These are phyloP conservation scores for Pegoplata infirma DNA, from an alignment of 2,888 invertebrate genomes.

Conservation along the genomic window DNA sequence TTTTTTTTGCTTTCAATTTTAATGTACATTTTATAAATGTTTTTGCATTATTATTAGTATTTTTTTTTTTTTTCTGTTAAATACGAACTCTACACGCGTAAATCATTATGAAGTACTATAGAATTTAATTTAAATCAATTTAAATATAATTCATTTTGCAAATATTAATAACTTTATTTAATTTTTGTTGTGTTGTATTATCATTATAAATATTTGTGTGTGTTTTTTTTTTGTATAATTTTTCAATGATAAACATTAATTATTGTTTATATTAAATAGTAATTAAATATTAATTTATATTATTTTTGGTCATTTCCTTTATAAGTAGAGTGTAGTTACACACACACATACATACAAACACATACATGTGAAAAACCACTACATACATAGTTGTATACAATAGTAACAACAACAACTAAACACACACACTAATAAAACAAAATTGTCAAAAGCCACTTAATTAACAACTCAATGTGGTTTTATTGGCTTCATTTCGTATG, in stretches of 20 bases:
- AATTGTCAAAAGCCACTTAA: slow-evolving; percentile 62
- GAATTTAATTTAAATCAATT: slow-evolving; percentile 57
- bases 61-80: not conserved
- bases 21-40: too few relatives aligned
- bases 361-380: not conserved
- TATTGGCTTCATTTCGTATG: slow-evolving; percentile 62
- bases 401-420: slow-evolving; percentile 10
- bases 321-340: not conserved
- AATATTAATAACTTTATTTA: slow-evolving; percentile 57
- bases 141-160: slow-evolving; percentile 46
- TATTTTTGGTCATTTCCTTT: slow-evolving; percentile 21
- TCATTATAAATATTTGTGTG: too few relatives aligned
- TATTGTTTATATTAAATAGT: slow-evolving; percentile 60
- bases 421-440: slow-evolving; percentile 46
- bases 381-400: slow-evolving; percentile 40
- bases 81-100: not conserved
- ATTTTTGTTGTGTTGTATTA: too few relatives aligned
- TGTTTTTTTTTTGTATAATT: not conserved
- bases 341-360: not conserved
- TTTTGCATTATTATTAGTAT: not conserved
- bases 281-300: slow-evolving; percentile 62
- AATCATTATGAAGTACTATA: slow-evolving; percentile 40
- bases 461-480: slow-evolving; percentile 63
- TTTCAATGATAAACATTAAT: slow-evolving; percentile 52
- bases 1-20: too few relatives aligned